Conservation (phyloP, 2,113 vertebrate species). For the Hippocampus comes region DNA sequence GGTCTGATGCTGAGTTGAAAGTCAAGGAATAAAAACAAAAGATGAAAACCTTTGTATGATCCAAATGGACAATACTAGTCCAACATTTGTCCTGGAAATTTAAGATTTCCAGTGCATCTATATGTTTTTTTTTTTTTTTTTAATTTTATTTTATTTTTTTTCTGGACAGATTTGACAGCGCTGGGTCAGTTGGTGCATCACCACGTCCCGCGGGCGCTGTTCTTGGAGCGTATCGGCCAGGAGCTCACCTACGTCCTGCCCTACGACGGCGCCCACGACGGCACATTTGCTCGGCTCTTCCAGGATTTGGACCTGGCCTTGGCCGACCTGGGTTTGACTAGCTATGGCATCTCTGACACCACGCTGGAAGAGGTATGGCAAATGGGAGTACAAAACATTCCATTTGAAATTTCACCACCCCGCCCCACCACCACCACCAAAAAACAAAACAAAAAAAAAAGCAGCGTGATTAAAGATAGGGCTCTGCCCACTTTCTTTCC, state of each 20-base stretch:
- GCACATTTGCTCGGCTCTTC: conserved; percentile 89
- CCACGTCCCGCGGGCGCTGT: conserved; percentile 81
- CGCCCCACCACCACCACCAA: too few species aligned
- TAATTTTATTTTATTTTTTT: not conserved
- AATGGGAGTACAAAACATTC: conserved; percentile 11
- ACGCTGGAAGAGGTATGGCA: conserved; percentile 88
- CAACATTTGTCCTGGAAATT: not conserved
- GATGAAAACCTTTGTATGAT: too few species aligned
- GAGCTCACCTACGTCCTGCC: conserved; percentile 93
- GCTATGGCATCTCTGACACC: conserved; percentile 95
- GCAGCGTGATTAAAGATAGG: too few species aligned
- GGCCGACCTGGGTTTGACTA: conserved; percentile 84
- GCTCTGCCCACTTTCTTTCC: conserved; percentile 5
- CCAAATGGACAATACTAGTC: too few species aligned
- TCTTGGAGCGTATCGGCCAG: conserved; percentile 92
- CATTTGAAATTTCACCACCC: not conserved
- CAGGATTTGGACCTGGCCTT: conserved; percentile 86
- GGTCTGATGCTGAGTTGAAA: too few species aligned
- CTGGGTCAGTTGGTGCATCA: conserved; percentile 60
- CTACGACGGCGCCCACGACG: conserved; percentile 85
- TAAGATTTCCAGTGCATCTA: not conserved
- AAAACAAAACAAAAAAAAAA: too few species aligned
- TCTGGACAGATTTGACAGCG: conserved; percentile 48
- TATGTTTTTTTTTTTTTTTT: not conserved
- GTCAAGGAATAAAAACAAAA: too few species aligned